phyloP scores from a whole-genome alignment of 30 jellyfish, hydroid and myxozoan species.

The Phacellophora camtschatica region DNA sequence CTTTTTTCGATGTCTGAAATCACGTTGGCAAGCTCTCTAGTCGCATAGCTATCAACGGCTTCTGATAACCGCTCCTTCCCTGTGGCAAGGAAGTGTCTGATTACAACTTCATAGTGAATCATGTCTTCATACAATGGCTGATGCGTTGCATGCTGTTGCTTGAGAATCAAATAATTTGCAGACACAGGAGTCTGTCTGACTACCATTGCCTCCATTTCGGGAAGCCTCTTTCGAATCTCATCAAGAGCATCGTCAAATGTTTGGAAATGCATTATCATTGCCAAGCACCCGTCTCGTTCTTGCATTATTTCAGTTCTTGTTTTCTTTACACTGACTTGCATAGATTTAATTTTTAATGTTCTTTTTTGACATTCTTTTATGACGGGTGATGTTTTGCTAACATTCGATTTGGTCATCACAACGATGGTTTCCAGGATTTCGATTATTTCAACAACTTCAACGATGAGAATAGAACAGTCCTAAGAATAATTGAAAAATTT shows the following conservation, averaged over 20 bases:
- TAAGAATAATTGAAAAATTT: no score
- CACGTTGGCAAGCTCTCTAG: constrained; percentile 39
- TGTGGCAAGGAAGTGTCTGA: constrained; percentile 9
- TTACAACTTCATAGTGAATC: constrained; percentile 7
- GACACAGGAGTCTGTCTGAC: constrained; percentile 90
- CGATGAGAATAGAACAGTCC: constrained; percentile 61
- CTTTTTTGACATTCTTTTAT: constrained; percentile 49
- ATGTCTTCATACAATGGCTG: constrained; percentile 55
- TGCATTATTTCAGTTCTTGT: constrained; percentile 4
- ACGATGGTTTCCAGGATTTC: constrained; percentile 49
- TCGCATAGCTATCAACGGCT: constrained; percentile 38
- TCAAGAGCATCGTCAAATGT: constrained; percentile 66
- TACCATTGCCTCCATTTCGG: constrained; percentile 76
- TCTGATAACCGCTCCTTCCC: constrained; percentile 37
- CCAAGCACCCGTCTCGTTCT: constrained; percentile 43
- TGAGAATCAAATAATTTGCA: constrained; percentile 75
- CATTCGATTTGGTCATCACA: constrained; percentile 17
- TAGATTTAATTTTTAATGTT: constrained; percentile 24
- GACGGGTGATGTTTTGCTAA: constrained; percentile 11
- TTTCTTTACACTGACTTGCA: constrained; percentile 5
- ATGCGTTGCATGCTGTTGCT: constrained; percentile 65
- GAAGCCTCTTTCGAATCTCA: constrained; percentile 72
- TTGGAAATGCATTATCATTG: constrained; percentile 15
- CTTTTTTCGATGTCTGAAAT: constrained; percentile 74
- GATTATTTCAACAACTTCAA: constrained; percentile 73